Evolutionary conservation across 2,888 invertebrate genomes (phyloP).

Genomic region (Leucophenga maculata): DNA sequence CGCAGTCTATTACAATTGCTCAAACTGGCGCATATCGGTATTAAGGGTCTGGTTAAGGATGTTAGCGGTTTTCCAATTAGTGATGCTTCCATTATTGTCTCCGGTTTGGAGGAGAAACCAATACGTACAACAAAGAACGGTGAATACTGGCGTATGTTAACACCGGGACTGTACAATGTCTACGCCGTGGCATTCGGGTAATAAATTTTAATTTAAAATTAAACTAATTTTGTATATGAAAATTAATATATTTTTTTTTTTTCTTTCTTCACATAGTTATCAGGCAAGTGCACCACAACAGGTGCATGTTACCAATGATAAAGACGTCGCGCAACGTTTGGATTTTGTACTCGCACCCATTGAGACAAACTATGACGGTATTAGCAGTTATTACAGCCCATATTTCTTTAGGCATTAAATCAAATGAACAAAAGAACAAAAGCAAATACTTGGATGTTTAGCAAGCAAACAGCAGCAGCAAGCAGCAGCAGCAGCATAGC

Average conservation of each 20-base stretch:
- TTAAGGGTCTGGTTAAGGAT: slow-evolving; percentile 74
- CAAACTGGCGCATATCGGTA: slow-evolving; percentile 84
- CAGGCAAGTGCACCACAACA: slow-evolving; percentile 71
- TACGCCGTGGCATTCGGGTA: slow-evolving; percentile 83
- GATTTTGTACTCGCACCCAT: slow-evolving; percentile 70
- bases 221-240: neutral
- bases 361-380: slow-evolving; percentile 70
- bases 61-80: slow-evolving; percentile 71
- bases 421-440: no score
- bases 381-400: slow-evolving; percentile 70
- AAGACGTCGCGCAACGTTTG: slow-evolving; percentile 66
- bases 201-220: slow-evolving; percentile 41
- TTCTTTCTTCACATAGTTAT: slow-evolving; percentile 72
- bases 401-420: slow-evolving; percentile 68
- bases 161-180: slow-evolving; percentile 89
- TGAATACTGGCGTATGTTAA: slow-evolving; percentile 94
- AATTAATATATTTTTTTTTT: neutral
- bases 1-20: slow-evolving; percentile 88
- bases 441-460: no score
- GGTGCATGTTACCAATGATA: slow-evolving; percentile 70
- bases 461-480: no score
- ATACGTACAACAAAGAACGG: slow-evolving; percentile 86
- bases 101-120: slow-evolving; percentile 83
- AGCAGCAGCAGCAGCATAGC: no score
- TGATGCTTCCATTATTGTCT: slow-evolving; percentile 83